Evolutionary conservation across 2,797 vertebrate species (phyloP).

Genomic region (Nannoperca obscura): DNA sequence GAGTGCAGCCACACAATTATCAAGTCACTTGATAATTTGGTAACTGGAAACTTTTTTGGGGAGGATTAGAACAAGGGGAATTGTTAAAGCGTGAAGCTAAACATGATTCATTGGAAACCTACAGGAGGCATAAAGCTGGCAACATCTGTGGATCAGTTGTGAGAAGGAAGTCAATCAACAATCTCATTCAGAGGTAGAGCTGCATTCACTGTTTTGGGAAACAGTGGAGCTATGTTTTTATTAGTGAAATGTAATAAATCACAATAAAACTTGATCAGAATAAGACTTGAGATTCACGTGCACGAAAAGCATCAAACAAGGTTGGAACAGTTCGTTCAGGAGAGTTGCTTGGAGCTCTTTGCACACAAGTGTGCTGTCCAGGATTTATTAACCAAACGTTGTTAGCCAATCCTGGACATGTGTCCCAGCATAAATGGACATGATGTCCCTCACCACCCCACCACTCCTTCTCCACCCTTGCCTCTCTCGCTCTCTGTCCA

Average conservation of each 20-base stretch:
- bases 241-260: slow-evolving; percentile 9
- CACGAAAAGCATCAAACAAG: slow-evolving; percentile 32
- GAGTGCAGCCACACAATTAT: no score
- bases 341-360: slow-evolving; percentile 40
- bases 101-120: no score
- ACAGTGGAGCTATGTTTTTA: slow-evolving; percentile 19
- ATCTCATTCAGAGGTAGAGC: background rate
- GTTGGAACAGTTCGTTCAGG: slow-evolving; percentile 28
- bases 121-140: background rate
- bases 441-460: slow-evolving; percentile 52
- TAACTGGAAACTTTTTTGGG: no score
- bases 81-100: no score
- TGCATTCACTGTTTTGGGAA: slow-evolving; percentile 24
- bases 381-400: slow-evolving; percentile 44
- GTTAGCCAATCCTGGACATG: slow-evolving; percentile 49
- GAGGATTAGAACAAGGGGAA: no score
- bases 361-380: slow-evolving; percentile 25
- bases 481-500: slow-evolving; percentile 11
- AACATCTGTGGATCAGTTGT: background rate
- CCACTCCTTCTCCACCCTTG: slow-evolving; percentile 41
- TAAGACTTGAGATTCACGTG: slow-evolving; percentile 27
- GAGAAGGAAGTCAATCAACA: background rate
- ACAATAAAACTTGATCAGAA: slow-evolving; percentile 29
- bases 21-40: no score
- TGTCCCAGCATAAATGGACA: slow-evolving; percentile 56